A percentile compares a stretch with the other conserved stretches of the same genome.
Conservation (phyloP, 1,140 invertebrate species). For the Theocolax elegans region DNA sequence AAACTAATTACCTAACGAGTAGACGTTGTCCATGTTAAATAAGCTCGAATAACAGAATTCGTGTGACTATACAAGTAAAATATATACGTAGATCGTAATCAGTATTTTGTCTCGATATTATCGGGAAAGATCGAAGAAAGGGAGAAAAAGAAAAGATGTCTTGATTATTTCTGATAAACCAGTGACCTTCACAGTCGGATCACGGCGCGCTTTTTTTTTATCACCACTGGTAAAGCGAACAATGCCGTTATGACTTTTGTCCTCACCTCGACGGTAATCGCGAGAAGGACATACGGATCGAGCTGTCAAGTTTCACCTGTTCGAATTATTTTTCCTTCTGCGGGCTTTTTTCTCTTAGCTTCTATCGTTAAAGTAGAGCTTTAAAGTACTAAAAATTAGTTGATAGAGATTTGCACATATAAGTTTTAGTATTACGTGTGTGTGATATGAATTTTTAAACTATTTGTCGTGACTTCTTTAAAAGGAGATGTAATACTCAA, state of each 20-base stretch:
- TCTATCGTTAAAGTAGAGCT: background rate
- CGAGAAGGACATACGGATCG: slow-evolving; percentile 25
- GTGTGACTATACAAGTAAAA: too few relatives aligned
- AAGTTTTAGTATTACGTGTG: too few relatives aligned
- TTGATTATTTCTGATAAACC: slow-evolving; percentile 32
- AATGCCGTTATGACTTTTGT: slow-evolving; percentile 33
- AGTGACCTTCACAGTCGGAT: slow-evolving; percentile 22
- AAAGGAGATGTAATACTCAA: too few relatives aligned
- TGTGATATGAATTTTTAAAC: too few relatives aligned
- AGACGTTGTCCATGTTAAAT: too few relatives aligned
- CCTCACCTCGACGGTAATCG: slow-evolving; percentile 21
- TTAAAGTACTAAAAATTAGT: background rate
- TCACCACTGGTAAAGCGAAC: slow-evolving; percentile 3
- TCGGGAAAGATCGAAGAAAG: too few relatives aligned
- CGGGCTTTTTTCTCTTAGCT: background rate
- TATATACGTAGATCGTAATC: too few relatives aligned
- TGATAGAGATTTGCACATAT: too few relatives aligned
- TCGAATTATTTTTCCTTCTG: background rate
- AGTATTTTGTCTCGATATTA: too few relatives aligned
- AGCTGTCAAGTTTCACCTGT: background rate
- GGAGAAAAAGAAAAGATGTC: slow-evolving; percentile 11
- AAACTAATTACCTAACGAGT: too few relatives aligned
- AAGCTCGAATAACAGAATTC: too few relatives aligned
- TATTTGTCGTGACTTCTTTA: too few relatives aligned
- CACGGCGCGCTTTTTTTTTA: slow-evolving; percentile 34